A percentile compares a stretch with the other conserved stretches of the same genome.
Conservation (phyloP, 2,888 invertebrate genomes). For the Eupelmus urozonus region DNA sequence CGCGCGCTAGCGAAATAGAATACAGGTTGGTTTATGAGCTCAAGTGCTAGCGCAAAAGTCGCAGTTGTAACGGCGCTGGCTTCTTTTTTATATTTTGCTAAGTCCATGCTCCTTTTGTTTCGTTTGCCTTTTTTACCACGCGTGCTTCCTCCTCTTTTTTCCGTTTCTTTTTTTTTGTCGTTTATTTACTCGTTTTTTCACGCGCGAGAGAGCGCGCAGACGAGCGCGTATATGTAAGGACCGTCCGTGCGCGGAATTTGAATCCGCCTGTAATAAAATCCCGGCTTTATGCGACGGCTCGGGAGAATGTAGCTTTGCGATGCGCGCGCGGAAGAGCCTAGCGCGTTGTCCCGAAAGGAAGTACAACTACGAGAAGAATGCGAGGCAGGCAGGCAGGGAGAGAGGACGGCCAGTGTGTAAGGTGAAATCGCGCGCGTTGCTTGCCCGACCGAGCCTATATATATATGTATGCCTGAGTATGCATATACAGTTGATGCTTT, state of each 20-base stretch:
- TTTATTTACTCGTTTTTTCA: slow-evolving; percentile 61
- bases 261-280: slow-evolving; percentile 77
- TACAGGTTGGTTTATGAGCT: slow-evolving; percentile 72
- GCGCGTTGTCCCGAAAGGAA: slow-evolving; percentile 45
- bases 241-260: slow-evolving; percentile 74
- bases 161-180: slow-evolving; percentile 55
- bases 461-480: no score
- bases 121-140: slow-evolving; percentile 58
- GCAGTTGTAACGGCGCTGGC: slow-evolving; percentile 37
- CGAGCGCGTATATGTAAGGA: neutral
- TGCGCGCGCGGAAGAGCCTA: slow-evolving; percentile 8
- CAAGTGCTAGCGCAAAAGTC: slow-evolving; percentile 60
- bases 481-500: neutral
- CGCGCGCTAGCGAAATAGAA: slow-evolving; percentile 69
- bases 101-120: slow-evolving; percentile 52
- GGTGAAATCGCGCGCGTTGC: slow-evolving; percentile 27
- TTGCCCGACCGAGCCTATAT: neutral
- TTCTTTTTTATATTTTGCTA: slow-evolving; percentile 67
- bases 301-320: slow-evolving; percentile 41
- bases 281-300: slow-evolving; percentile 75
- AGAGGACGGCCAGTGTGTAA: slow-evolving; percentile 12
- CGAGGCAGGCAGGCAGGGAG: slow-evolving; percentile 11
- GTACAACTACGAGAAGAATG: slow-evolving; percentile 50
- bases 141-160: neutral
- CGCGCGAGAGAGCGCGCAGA: neutral